Evolutionary conservation across 2,888 invertebrate species (phyloP), one percentile per base, ranked within the genome.

Genomic region (Rhingia campestris): DNA sequence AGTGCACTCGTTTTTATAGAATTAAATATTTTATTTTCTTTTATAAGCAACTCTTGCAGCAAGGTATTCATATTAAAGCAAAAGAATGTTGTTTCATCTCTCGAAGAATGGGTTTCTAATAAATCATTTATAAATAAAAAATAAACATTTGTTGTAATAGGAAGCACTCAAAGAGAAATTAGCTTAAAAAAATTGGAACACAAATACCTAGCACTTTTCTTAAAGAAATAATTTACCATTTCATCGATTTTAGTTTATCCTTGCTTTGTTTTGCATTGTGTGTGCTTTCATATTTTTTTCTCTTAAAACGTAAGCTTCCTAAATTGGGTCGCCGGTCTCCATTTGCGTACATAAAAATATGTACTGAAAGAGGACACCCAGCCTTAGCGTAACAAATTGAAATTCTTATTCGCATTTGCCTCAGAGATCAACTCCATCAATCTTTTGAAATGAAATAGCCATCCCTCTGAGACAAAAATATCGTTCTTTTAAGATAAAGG

Each of bases 361-460:
- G 33, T n/a, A 4, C 10, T 5, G 3, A 10, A 45, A n/a, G 47
- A 4, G 22, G n/a, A 32, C 43, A 30, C 14, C 45, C 51, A 3
- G 49, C 39, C 41, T 41, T 70, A 10, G 49, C 43, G 43, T 51
- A 58, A 64, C 56, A 77, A 77, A 77, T 77, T 70, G 77, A 77
- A 77, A 70, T 58, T 72, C 58, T 43, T 54, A 10, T 22, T 35
- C 14, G 30, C 14, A 66, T 74, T 41, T 74, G 64, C 49, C 56
- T 3, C 4, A 56, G 37, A 49, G 59, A 59, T 22, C 14, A 9
- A 58, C 43, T 7, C 64, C 70, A 79, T 79, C 72, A 58, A 72
- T 79, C 77, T 51, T 64, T 53, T 49, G 3, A 61, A 61, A 53
- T 49, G 51, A 59, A 70, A 54, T 76, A 53, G 51, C 49, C 63